Conservation (phyloP, 2,113 vertebrate species). For the Phoxinus phoxinus region DNA sequence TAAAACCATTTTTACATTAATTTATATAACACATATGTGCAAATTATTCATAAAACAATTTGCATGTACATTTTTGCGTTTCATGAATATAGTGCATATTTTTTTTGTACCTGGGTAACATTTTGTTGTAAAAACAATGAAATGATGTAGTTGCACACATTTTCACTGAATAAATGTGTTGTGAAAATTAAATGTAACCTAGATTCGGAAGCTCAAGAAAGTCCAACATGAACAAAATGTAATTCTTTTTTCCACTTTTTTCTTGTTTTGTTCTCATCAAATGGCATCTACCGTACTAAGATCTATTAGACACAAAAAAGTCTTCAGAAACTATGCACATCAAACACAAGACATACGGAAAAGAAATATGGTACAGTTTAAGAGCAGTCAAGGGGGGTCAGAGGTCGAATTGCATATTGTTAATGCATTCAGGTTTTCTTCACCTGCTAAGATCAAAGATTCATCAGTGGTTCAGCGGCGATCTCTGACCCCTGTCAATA, state of each 20-base stretch:
- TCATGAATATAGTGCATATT: background rate
- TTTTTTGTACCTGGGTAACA: background rate
- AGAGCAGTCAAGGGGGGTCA: background rate
- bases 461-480: conserved; percentile 3
- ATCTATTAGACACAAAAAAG: too few relatives aligned
- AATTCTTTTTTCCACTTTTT: background rate
- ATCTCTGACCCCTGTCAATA: conserved; percentile 40
- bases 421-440: conserved; percentile 11
- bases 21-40: background rate
- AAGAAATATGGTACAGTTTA: conserved; percentile 15
- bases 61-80: background rate
- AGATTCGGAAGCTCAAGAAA: background rate
- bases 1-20: background rate
- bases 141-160: background rate
- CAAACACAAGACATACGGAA: background rate
- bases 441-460: conserved; percentile 29
- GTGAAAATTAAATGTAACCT: background rate
- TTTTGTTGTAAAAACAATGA: background rate
- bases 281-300: conserved; percentile 1
- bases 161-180: background rate
- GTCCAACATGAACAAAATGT: background rate
- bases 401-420: background rate
- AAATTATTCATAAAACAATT: background rate
- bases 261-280: background rate
- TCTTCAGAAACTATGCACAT: background rate